These are phyloP conservation scores for Styela plicata DNA, from an alignment of 23 tunicate species.

Conservation along the genomic window DNA sequence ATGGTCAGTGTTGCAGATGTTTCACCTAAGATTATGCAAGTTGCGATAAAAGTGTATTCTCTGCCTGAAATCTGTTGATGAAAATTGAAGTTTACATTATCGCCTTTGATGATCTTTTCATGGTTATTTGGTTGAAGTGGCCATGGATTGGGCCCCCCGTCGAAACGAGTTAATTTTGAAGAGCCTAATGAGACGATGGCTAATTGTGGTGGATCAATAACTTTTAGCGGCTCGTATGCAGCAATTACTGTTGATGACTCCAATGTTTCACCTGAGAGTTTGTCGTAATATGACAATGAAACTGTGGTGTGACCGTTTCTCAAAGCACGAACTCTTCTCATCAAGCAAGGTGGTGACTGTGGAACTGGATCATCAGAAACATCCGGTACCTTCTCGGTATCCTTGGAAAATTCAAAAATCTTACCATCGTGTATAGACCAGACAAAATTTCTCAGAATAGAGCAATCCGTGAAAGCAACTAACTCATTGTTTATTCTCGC, in stretches of 20 bases:
- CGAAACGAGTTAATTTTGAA: constrained; percentile 32
- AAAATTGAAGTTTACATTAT: constrained; percentile 10
- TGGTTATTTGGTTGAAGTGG: constrained; percentile 66
- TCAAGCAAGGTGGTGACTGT: constrained; percentile 39
- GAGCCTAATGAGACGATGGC: constrained; percentile 72
- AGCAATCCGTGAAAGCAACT: constrained; percentile 20
- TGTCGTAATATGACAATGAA: constrained; percentile 36
- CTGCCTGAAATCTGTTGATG: constrained; percentile 13
- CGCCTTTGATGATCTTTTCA: constrained; percentile 19
- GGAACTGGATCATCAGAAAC: not conserved
- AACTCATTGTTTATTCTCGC: constrained; percentile 31
- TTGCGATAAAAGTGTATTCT: constrained; percentile 18
- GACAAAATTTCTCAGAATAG: not conserved
- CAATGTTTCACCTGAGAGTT: constrained; percentile 19
- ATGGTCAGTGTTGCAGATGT: constrained; percentile 31
- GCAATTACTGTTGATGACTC: constrained; percentile 59
- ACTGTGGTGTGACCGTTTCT: constrained; percentile 71
- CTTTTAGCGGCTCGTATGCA: constrained; percentile 56
- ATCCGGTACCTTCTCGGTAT: not conserved
- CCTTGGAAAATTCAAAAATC: constrained; percentile 12
- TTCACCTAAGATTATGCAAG: constrained; percentile 42
- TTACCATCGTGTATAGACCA: constrained; percentile 19
- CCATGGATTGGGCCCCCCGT: constrained; percentile 79
- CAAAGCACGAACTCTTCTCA: constrained; percentile 48
- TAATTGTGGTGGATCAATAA: constrained; percentile 47